Evolutionary conservation across 2,888 invertebrate genomes (phyloP).

Genomic region (Fragum whitleyi): DNA sequence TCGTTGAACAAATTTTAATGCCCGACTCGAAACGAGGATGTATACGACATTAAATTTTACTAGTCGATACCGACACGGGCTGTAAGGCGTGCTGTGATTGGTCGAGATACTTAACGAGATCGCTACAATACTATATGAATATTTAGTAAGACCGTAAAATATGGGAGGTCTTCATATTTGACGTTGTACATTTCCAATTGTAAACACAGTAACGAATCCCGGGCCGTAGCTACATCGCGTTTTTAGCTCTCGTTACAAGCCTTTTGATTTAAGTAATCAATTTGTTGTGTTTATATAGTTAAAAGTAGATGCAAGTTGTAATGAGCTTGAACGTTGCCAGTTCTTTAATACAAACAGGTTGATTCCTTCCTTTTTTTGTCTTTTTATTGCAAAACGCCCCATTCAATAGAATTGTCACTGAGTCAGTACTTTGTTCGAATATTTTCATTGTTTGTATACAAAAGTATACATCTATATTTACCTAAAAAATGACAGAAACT

Average conservation of each 20-base stretch:
- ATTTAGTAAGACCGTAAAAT: constrained; percentile 25
- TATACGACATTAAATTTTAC: constrained; percentile 24
- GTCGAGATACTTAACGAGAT: constrained; percentile 14
- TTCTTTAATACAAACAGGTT: not conserved
- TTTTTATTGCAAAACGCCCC: too few species aligned
- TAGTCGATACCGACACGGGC: constrained; percentile 24
- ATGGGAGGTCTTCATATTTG: constrained; percentile 19
- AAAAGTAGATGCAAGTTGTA: not conserved
- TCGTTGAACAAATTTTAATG: constrained; percentile 35
- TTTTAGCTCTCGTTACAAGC: too few species aligned
- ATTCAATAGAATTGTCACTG: too few species aligned
- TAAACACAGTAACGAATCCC: constrained; percentile 11
- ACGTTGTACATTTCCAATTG: not conserved
- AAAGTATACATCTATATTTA: too few species aligned
- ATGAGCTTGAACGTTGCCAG: not conserved
- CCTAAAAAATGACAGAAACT: too few species aligned
- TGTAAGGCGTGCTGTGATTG: constrained; percentile 37
- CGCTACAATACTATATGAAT: constrained; percentile 6
- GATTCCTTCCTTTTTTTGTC: too few species aligned
- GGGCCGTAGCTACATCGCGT: not conserved
- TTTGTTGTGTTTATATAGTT: not conserved
- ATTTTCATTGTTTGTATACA: too few species aligned
- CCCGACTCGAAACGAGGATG: constrained; percentile 34
- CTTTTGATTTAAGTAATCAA: not conserved
- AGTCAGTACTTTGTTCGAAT: too few species aligned